These are phyloP conservation scores for Luehdorfia chinensis DNA, from an alignment of 1,140 invertebrate species.

Conservation along the genomic window DNA sequence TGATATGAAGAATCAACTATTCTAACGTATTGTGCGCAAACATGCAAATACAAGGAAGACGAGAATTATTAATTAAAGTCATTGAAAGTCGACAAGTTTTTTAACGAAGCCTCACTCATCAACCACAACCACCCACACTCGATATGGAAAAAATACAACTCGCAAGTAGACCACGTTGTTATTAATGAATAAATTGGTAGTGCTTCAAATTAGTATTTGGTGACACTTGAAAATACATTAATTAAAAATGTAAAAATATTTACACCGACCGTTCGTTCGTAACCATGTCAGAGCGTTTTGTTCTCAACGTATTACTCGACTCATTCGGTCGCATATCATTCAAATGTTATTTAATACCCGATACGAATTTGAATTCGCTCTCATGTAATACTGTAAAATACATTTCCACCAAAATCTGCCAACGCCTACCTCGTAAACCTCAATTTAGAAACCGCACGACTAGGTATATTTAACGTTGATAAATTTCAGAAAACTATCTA, in stretches of 20 bases:
- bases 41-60: conserved; percentile 67
- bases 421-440: conserved; percentile 24
- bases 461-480: conserved; percentile 68
- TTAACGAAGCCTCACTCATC: conserved; percentile 40
- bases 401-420: conserved; percentile 17
- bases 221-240: conserved; percentile 58
- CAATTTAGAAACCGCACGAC: conserved; percentile 47
- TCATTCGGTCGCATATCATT: neutral
- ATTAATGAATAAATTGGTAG: conserved; percentile 38
- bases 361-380: conserved; percentile 17
- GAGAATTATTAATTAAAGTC: conserved; percentile 41
- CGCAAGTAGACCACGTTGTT: conserved; percentile 39
- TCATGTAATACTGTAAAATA: conserved; percentile 54
- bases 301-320: neutral
- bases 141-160: conserved; percentile 35
- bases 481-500: conserved; percentile 75
- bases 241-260: conserved; percentile 63
- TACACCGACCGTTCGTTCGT: conserved; percentile 29
- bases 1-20: conserved; percentile 68
- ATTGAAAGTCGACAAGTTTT: conserved; percentile 49
- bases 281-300: neutral
- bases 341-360: conserved; percentile 16
- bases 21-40: conserved; percentile 67
- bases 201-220: conserved; percentile 48
- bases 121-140: neutral